Percentiles rank a stretch among this genome's conserved stretches.
These are phyloP conservation scores for Priocnemis perturbator DNA, from an alignment of 2,888 invertebrate genomes.

Conservation along the genomic window DNA sequence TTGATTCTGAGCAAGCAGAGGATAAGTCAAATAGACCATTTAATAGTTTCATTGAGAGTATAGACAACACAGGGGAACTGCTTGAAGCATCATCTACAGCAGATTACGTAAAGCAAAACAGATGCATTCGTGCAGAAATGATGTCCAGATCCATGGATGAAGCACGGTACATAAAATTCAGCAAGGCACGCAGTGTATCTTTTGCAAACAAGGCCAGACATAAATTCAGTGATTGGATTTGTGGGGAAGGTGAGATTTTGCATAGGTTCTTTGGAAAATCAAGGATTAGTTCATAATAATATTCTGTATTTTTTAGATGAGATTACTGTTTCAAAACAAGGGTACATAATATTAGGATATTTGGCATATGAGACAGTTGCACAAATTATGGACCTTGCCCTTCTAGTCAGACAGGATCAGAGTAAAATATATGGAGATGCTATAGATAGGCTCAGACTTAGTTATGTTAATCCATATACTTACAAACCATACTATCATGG, in stretches of 20 bases:
- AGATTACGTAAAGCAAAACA: slow-evolving; percentile 79
- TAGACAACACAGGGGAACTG: slow-evolving; percentile 73
- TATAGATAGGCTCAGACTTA: slow-evolving; percentile 81
- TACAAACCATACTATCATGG: slow-evolving; percentile 70
- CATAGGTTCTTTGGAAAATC: background rate
- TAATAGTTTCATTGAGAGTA: slow-evolving; percentile 62
- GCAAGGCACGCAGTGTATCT: slow-evolving; percentile 86
- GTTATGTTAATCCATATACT: slow-evolving; percentile 79
- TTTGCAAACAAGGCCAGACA: slow-evolving; percentile 79
- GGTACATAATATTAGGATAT: slow-evolving; percentile 88
- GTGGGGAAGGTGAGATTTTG: slow-evolving; percentile 60
- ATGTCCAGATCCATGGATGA: slow-evolving; percentile 77
- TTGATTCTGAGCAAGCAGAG: slow-evolving; percentile 71
- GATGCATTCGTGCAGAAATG: slow-evolving; percentile 77
- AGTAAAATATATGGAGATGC: slow-evolving; percentile 83
- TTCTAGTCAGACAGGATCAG: slow-evolving; percentile 87
- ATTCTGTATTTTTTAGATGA: slow-evolving; percentile 71
- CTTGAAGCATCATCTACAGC: slow-evolving; percentile 77
- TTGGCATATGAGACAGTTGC: slow-evolving; percentile 94
- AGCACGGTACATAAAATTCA: slow-evolving; percentile 83
- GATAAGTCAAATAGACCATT: slow-evolving; percentile 50
- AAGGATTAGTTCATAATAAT: background rate
- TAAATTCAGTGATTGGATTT: slow-evolving; percentile 71
- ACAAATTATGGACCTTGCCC: slow-evolving; percentile 89
- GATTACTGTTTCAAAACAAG: slow-evolving; percentile 79